phyloP scores from a whole-genome alignment of 2,797 vertebrate genomes.

The Scolopax rusticola region DNA sequence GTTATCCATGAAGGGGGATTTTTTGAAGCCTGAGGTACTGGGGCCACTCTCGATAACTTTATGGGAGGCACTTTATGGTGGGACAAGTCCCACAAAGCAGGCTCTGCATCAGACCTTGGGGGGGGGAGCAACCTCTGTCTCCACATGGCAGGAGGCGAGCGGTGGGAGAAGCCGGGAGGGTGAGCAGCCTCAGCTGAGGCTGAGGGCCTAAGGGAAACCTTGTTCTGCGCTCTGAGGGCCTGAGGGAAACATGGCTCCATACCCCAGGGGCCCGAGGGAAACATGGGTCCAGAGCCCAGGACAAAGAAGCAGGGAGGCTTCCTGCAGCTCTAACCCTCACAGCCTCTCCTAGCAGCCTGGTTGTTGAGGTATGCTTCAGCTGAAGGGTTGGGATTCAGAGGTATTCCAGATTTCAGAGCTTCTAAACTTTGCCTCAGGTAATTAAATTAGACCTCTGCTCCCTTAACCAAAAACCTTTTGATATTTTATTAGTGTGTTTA shows the following conservation, averaged over 20 bases:
- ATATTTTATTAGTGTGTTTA: not conserved
- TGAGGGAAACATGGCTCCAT: rapidly evolving
- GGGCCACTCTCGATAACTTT: no score
- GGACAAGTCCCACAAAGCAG: rapidly evolving
- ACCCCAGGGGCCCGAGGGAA: not conserved
- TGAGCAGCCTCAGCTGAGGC: no score
- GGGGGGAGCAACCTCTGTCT: no score
- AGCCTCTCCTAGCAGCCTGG: no score
- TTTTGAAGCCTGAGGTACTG: no score
- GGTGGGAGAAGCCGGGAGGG: rapidly evolving
- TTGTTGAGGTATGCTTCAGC: no score
- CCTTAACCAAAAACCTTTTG: not conserved
- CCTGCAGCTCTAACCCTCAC: no score
- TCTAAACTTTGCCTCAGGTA: not conserved
- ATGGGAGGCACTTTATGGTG: rapidly evolving
- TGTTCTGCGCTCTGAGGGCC: no score
- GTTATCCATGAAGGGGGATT: rapidly evolving
- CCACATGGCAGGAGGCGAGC: no score
- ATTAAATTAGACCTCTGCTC: not conserved
- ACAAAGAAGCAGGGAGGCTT: rapidly evolving
- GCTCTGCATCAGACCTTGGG: rapidly evolving
- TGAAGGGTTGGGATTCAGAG: not conserved
- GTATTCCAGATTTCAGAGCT: not conserved
- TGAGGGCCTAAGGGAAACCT: not conserved
- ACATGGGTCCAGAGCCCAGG: rapidly evolving